Conservation (phyloP, 2,888 invertebrate genomes). For the Elaeidobius kamerunicus region DNA sequence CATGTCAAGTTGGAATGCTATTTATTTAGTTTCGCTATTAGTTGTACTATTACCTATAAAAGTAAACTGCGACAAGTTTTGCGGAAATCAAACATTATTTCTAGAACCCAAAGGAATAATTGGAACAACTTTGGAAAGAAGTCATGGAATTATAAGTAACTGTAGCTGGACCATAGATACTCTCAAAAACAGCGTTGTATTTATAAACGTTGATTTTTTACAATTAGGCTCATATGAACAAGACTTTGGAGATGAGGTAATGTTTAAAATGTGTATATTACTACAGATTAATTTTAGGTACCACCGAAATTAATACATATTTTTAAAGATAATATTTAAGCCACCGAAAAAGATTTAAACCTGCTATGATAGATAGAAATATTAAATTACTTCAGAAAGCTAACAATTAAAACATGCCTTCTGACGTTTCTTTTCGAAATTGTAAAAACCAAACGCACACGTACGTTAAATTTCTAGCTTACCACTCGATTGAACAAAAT, state of each 20-base stretch:
- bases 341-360: too few species aligned
- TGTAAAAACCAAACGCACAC: too few species aligned
- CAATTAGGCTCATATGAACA: slow-evolving; percentile 9
- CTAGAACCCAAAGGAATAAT: slow-evolving; percentile 16
- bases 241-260: neutral
- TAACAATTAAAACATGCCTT: too few species aligned
- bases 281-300: too few species aligned
- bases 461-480: too few species aligned
- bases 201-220: slow-evolving; percentile 10
- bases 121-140: slow-evolving; percentile 8
- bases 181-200: slow-evolving; percentile 15
- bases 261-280: too few species aligned
- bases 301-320: too few species aligned
- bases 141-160: neutral
- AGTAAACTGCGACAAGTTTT: slow-evolving; percentile 14
- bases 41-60: neutral
- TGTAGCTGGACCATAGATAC: slow-evolving; percentile 20
- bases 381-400: too few species aligned
- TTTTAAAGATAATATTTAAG: too few species aligned
- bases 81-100: slow-evolving; percentile 6
- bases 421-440: too few species aligned
- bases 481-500: too few species aligned
- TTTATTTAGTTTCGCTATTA: slow-evolving; percentile 16
- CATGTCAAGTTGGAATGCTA: slow-evolving; percentile 14
- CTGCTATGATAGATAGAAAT: too few species aligned